Base-by-base conservation (phyloP, 2,888 invertebrate genomes). In the Lasioglossum villosulum region DNA sequence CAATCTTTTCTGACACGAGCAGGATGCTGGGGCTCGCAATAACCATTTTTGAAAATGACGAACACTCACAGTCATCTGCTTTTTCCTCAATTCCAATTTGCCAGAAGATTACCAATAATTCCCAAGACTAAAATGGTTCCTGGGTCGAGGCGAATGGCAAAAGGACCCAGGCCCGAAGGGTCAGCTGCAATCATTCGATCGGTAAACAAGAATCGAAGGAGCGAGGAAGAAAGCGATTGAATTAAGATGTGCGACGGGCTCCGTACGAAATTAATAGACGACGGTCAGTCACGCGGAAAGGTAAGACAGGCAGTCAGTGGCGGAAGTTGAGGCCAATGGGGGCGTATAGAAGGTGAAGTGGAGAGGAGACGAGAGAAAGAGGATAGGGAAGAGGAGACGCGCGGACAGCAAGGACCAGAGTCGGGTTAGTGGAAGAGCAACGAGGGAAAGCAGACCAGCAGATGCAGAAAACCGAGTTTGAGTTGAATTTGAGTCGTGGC, bases 401-500 rank as follows among this genome's bases (percentile, higher is more conserved):
- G 76, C 45, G 59, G 48, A n/a, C 73, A 78, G 39, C 76, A 71
- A 34, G 52, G 78, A 82, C 77, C 27, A 34, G 82, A 52, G 52
- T 45, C 74, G 56, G 78, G 63, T 63, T 30, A 59, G 80, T 73
- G 80, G 68, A 82, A 82, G 86, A 79, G 83, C 82, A 66, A 83
- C 74, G 88, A 87, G 88, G 88, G 91, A 90, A 90, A 92, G 92
- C 92, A 88, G 90, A 88, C 90, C 91, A 90, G 91, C 92, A 91
- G 93, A 94, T 91, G 92, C 92, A 92, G 93, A 92, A 92, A 92
- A 91, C 90, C 90, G 93, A 93, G 94, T 93, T 93, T 91, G 93
- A 93, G 94, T 93, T 93, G 94, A 95, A 94, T 95, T 94, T 94
- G 94, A 94, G 94, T 93, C 93, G 89, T 89, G 91, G 92, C 94